These are phyloP conservation scores for Gallinago undulata DNA, from an alignment of 2,113 vertebrate species.

Conservation along the genomic window DNA sequence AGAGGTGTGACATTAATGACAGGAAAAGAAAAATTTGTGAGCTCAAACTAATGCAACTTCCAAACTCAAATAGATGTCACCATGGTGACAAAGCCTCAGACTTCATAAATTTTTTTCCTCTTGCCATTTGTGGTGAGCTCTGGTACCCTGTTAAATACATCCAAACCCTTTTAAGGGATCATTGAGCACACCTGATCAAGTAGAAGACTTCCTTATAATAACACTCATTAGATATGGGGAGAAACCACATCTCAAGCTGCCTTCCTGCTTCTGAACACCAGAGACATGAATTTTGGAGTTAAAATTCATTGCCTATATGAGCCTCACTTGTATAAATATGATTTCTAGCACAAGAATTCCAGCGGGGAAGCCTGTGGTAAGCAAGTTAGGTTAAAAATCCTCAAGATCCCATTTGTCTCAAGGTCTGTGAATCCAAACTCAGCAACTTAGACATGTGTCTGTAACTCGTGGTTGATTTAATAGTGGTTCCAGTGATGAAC, in stretches of 20 bases:
- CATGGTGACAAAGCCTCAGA: slow-evolving; percentile 38
- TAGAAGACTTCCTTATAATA: slow-evolving; percentile 9
- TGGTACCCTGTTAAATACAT: slow-evolving; percentile 1
- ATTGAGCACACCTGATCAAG: background rate
- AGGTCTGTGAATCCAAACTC: background rate
- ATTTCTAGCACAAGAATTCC: background rate
- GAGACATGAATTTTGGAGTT: background rate
- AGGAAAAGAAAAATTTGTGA: slow-evolving; percentile 46
- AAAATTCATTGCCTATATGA: background rate
- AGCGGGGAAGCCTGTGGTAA: background rate
- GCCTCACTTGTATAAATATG: background rate
- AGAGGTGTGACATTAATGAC: background rate
- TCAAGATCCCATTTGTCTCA: background rate
- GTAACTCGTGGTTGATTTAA: background rate
- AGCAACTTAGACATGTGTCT: background rate
- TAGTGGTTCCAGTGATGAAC: background rate
- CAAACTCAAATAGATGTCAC: slow-evolving; percentile 36
- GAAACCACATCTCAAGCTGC: slow-evolving; percentile 24
- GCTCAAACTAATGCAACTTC: background rate
- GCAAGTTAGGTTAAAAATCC: background rate
- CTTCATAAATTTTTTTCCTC: slow-evolving; percentile 14
- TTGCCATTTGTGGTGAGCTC: slow-evolving; percentile 31
- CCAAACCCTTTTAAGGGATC: slow-evolving; percentile 25
- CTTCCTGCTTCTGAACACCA: background rate
- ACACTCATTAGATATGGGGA: background rate